Percentiles rank a stretch among this genome's conserved stretches.
Conservation (phyloP, 2,797 vertebrate species). For the Sternotherus odoratus region DNA sequence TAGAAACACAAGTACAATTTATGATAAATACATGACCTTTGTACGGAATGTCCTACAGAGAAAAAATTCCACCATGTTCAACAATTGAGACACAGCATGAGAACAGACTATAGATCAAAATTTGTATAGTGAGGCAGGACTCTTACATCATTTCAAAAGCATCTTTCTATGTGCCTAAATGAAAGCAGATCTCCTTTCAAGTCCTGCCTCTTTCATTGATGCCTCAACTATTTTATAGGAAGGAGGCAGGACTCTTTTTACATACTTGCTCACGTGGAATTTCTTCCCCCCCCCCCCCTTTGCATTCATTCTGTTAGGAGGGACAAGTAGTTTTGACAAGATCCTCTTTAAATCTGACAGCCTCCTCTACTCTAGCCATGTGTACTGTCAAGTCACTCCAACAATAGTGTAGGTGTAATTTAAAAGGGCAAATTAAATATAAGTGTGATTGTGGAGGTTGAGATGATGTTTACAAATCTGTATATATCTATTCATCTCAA, state of each 20-base stretch:
- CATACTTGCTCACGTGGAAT: background rate
- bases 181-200: fast-evolving
- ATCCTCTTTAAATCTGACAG: background rate
- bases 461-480: background rate
- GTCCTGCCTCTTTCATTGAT: background rate
- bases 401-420: background rate
- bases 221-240: background rate
- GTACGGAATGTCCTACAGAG: background rate
- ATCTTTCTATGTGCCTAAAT: background rate
- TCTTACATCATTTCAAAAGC: background rate
- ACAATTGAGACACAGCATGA: background rate
- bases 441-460: background rate
- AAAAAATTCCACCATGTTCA: background rate
- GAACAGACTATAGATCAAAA: background rate
- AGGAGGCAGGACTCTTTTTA: background rate
- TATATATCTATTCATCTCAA: fast-evolving
- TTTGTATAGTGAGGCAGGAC: background rate
- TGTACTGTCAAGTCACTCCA: background rate
- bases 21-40: background rate
- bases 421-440: background rate
- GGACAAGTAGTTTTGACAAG: fast-evolving
- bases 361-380: background rate
- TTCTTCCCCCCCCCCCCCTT: fast-evolving
- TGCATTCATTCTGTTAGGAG: background rate
- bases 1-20: background rate